These are phyloP conservation scores for Eupithecia abbreviata DNA, from an alignment of 2,888 invertebrate genomes.

Conservation along the genomic window DNA sequence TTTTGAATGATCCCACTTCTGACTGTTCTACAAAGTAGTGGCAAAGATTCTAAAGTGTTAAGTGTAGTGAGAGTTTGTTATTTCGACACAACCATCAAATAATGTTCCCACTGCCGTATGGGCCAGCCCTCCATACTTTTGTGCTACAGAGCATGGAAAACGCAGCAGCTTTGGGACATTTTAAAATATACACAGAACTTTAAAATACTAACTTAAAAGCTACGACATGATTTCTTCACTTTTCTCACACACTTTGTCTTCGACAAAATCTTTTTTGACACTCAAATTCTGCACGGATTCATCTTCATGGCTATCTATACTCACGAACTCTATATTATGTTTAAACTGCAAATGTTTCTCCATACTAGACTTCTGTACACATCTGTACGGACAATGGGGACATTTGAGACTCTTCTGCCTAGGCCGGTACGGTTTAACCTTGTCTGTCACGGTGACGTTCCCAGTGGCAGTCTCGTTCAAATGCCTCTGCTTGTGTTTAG, in stretches of 20 bases:
- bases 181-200: background rate
- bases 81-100: background rate
- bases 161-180: background rate
- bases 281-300: slow-evolving; percentile 65
- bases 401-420: slow-evolving; percentile 77
- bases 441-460: slow-evolving; percentile 57
- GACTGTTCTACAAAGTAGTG: background rate
- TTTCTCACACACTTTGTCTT: slow-evolving; percentile 25
- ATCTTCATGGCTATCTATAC: slow-evolving; percentile 48
- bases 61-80: background rate
- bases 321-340: slow-evolving; percentile 56
- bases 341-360: slow-evolving; percentile 78
- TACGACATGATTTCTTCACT: slow-evolving; percentile 33
- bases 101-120: background rate
- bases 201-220: slow-evolving; percentile 1
- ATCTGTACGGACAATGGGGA: slow-evolving; percentile 70
- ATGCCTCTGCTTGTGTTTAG: slow-evolving; percentile 79
- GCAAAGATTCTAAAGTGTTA: background rate
- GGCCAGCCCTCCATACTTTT: too few species aligned
- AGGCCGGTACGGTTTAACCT: slow-evolving; percentile 72
- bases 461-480: slow-evolving; percentile 69
- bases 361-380: slow-evolving; percentile 76
- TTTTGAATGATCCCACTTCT: background rate
- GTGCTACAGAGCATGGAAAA: background rate
- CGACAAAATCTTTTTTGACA: slow-evolving; percentile 58